phyloP scores from a whole-genome alignment of 1,140 invertebrate genomes.

The Drosophila ambigua region DNA sequence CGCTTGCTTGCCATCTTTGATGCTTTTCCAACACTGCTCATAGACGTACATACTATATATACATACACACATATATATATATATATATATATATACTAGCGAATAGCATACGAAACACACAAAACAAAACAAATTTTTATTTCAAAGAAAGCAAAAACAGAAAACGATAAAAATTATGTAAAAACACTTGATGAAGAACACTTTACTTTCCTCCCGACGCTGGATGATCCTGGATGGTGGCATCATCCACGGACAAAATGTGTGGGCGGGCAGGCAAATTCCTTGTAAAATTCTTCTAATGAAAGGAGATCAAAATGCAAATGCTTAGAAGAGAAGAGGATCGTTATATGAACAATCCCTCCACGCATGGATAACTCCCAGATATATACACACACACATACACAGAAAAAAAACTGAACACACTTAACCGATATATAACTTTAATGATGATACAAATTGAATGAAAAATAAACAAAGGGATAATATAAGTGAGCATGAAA shows the following conservation, averaged over 20 bases:
- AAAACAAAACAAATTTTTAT: constrained; percentile 37
- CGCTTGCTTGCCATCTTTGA: constrained; percentile 69
- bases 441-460: constrained; percentile 48
- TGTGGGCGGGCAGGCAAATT: constrained; percentile 28
- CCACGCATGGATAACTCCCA: constrained; percentile 23
- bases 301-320: constrained; percentile 38
- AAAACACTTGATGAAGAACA: constrained; percentile 57
- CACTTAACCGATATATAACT: constrained; percentile 45
- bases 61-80: constrained; percentile 37
- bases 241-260: not conserved
- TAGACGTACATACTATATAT: constrained; percentile 61
- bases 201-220: constrained; percentile 12
- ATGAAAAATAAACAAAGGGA: constrained; percentile 48
- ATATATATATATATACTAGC: constrained; percentile 42
- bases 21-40: constrained; percentile 74
- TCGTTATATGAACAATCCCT: constrained; percentile 23
- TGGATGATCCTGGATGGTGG: constrained; percentile 19
- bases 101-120: constrained; percentile 45
- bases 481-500: constrained; percentile 70
- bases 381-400: constrained; percentile 19
- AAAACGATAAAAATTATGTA: constrained; percentile 55
- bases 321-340: constrained; percentile 35
- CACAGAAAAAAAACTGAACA: constrained; percentile 23
- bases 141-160: constrained; percentile 34
- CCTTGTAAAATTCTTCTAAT: constrained; percentile 57